Evolutionary conservation across 2,797 vertebrate genomes (phyloP).

Genomic region (Coregonus sp.): DNA sequence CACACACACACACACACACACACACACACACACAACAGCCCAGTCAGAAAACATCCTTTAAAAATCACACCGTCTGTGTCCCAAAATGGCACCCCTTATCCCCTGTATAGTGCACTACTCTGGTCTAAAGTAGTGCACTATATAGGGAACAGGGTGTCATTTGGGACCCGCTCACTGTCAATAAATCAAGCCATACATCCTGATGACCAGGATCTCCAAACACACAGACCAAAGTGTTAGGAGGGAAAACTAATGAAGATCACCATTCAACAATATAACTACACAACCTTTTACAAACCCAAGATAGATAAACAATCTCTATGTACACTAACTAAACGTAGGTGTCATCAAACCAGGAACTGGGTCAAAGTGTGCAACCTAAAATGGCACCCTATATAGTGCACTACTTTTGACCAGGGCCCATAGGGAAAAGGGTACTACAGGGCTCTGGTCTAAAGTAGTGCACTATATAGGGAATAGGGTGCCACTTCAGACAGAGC

Average conservation of each 20-base stretch:
- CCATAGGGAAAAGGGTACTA: no score
- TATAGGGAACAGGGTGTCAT: background rate
- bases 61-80: no score
- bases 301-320: conserved; percentile 21
- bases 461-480: no score
- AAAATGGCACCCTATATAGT: no score
- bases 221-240: background rate
- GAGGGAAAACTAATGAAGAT: background rate
- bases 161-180: no score
- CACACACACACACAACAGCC: background rate
- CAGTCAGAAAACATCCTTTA: background rate
- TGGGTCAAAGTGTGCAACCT: no score
- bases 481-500: no score
- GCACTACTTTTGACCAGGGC: no score
- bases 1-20: no score
- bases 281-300: conserved; percentile 17
- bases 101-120: conserved; percentile 35
- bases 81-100: background rate
- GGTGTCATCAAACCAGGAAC: conserved; percentile 12
- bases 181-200: background rate
- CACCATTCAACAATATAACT: conserved; percentile 11
- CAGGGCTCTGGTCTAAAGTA: no score
- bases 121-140: background rate
- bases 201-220: background rate
- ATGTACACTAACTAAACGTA: conserved; percentile 32